These are phyloP conservation scores for Cryptus viduatorius DNA, from an alignment of 2,888 invertebrate genomes.

Conservation along the genomic window DNA sequence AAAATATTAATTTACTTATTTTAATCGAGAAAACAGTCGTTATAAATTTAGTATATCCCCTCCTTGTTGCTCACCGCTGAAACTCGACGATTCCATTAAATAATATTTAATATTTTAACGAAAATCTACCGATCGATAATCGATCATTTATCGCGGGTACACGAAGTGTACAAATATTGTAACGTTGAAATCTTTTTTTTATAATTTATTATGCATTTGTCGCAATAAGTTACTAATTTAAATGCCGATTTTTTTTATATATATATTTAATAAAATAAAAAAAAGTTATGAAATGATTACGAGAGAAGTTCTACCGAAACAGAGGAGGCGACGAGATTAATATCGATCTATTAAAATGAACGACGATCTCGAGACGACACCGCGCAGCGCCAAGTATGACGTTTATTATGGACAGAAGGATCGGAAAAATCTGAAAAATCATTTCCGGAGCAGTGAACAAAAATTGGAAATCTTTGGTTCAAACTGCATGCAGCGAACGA, in stretches of 20 bases:
- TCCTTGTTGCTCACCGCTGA: neutral
- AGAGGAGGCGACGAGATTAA: conserved; percentile 1
- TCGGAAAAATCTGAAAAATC: neutral
- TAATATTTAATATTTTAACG: neutral
- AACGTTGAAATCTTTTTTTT: neutral
- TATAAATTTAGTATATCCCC: conserved; percentile 44
- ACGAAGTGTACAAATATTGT: neutral
- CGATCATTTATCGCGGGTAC: neutral
- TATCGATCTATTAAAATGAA: conserved; percentile 19
- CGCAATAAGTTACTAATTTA: neutral
- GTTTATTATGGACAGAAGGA: neutral
- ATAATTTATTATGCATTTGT: neutral
- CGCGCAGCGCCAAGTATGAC: neutral
- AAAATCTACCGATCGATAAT: neutral
- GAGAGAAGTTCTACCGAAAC: neutral
- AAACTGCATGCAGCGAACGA: conserved; percentile 54
- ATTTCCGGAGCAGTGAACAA: neutral
- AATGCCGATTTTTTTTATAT: neutral
- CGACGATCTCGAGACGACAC: neutral
- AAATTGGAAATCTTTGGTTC: neutral
- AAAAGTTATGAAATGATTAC: neutral
- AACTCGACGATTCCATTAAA: neutral
- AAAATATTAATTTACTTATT: neutral
- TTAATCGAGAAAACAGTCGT: neutral
- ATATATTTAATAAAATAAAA: neutral